Conservation (phyloP, 2,888 invertebrate species). For the Pharmacophagus antenor region DNA sequence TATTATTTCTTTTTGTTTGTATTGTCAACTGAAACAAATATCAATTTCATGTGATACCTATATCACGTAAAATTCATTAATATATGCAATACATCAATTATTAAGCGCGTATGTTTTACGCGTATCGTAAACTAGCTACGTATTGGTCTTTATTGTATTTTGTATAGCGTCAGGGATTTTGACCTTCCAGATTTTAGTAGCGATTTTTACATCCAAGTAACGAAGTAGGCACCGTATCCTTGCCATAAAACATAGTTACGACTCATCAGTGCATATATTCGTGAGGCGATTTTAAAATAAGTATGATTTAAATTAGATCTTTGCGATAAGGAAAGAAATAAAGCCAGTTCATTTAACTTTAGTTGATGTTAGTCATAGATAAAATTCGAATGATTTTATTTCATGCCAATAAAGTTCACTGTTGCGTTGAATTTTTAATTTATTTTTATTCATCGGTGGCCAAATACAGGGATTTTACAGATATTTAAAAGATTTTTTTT, state of each 20-base stretch:
- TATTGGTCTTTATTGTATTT: conserved; percentile 52
- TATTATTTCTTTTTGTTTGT: no score
- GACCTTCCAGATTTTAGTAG: conserved; percentile 61
- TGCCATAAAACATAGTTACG: conserved; percentile 51
- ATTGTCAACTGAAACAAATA: no score
- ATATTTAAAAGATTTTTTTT: no score
- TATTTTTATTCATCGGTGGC: no score
- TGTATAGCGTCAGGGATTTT: conserved; percentile 49
- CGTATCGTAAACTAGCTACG: conserved; percentile 37
- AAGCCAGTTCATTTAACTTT: conserved; percentile 13
- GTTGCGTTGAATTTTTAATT: conserved; percentile 12
- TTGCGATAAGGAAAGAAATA: conserved; percentile 28
- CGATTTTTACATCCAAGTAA: conserved; percentile 48
- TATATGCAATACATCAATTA: not conserved
- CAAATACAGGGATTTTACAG: no score
- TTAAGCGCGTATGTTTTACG: conserved; percentile 41
- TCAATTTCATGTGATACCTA: not conserved
- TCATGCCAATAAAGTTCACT: not conserved
- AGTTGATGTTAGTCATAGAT: conserved; percentile 24
- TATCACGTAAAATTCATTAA: not conserved
- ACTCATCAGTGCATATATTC: conserved; percentile 33
- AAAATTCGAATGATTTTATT: conserved; percentile 16
- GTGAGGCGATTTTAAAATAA: conserved; percentile 45
- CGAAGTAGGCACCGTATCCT: conserved; percentile 39
- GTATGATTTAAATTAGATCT: conserved; percentile 29